Percentiles rank a stretch among this genome's conserved stretches.
Evolutionary conservation across 2,888 invertebrate species (phyloP).

Genomic region (Quadroppia sp.): DNA sequence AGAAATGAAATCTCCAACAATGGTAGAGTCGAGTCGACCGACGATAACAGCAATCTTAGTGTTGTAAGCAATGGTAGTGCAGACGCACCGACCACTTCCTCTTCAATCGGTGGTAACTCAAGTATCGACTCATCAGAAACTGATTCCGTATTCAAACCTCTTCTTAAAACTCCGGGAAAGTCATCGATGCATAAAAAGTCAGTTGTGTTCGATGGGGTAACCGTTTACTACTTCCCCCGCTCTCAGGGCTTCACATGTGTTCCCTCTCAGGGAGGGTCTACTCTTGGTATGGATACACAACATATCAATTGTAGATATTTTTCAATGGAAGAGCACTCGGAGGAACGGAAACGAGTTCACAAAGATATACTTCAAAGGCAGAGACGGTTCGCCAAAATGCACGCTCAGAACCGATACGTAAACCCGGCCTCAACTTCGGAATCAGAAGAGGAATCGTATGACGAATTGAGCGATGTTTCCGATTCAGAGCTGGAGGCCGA

Average conservation of each 20-base stretch:
- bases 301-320: slow-evolving; percentile 70
- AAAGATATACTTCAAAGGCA: slow-evolving; percentile 61
- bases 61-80: slow-evolving; percentile 43
- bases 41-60: slow-evolving; percentile 46
- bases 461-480: slow-evolving; percentile 50
- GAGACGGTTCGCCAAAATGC: slow-evolving; percentile 44
- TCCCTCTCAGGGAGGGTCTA: slow-evolving; percentile 61
- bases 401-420: slow-evolving; percentile 38
- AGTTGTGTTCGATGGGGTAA: slow-evolving; percentile 84
- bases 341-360: slow-evolving; percentile 76
- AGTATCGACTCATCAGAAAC: slow-evolving; percentile 22
- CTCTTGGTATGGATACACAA: slow-evolving; percentile 71
- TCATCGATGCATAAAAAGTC: slow-evolving; percentile 60
- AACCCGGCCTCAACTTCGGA: slow-evolving; percentile 41
- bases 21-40: slow-evolving; percentile 38
- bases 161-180: slow-evolving; percentile 45
- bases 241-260: slow-evolving; percentile 60
- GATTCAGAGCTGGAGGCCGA: slow-evolving; percentile 82
- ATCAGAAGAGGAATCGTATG: slow-evolving; percentile 47
- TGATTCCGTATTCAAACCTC: slow-evolving; percentile 1
- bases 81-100: slow-evolving; percentile 44
- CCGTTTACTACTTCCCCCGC: slow-evolving; percentile 90
- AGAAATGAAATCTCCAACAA: background rate
- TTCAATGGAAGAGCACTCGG: slow-evolving; percentile 78
- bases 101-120: slow-evolving; percentile 11